Percentiles rank a stretch among this genome's conserved stretches.
phyloP scores from a whole-genome alignment of 2,113 vertebrate species.

The Melanerpes aurifrons region DNA sequence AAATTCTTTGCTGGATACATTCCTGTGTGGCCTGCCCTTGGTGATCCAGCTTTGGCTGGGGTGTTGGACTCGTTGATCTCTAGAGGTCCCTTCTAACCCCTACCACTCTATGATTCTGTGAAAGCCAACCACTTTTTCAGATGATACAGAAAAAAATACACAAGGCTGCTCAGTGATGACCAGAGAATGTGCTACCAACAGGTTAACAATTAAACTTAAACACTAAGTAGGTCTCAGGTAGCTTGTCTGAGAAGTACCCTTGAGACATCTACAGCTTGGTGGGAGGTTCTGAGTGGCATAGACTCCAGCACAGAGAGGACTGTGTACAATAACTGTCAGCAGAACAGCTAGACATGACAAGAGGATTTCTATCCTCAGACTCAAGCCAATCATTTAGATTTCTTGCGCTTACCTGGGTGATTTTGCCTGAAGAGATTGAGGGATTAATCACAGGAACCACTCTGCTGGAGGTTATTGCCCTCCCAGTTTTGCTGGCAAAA shows the following conservation, averaged over 20 bases:
- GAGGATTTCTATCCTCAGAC: neutral
- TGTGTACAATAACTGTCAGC: neutral
- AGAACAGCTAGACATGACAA: neutral
- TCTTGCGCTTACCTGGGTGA: constrained; percentile 6
- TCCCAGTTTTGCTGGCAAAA: constrained; percentile 2
- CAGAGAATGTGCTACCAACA: neutral
- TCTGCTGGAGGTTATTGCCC: constrained; percentile 11
- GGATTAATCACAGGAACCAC: neutral
- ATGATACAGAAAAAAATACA: neutral
- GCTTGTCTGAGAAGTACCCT: neutral
- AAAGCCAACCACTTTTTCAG: neutral
- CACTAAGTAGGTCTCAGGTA: neutral
- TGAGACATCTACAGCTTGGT: neutral
- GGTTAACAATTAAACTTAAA: neutral
- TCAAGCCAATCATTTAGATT: constrained; percentile 13
- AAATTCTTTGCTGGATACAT: no score
- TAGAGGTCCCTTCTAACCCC: no score
- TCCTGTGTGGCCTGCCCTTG: no score
- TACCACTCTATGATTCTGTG: no score
- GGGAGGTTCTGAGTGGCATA: neutral
- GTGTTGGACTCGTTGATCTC: no score
- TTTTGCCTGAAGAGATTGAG: neutral
- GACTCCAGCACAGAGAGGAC: neutral
- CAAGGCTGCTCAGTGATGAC: neutral
- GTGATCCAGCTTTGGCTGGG: no score